Base-by-base conservation (phyloP, 2,888 invertebrate genomes). In the Lasioglossum morio region DNA sequence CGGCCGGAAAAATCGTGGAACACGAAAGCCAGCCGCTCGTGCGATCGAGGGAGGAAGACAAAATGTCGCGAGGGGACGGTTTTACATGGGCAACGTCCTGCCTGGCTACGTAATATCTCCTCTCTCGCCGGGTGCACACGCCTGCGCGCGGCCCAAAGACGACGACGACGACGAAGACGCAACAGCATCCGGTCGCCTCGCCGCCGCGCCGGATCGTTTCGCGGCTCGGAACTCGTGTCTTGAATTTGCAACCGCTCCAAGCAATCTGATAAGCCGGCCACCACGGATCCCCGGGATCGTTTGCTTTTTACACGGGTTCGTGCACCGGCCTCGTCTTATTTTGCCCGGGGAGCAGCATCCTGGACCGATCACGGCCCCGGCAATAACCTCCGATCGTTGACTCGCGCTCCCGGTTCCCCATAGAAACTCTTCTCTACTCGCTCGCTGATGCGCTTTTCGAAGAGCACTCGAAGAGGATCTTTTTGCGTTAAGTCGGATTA, bases 11-110 rank as follows among this genome's bases (percentile, higher is more conserved):
- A 91, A 91, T 91, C 63, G 72, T 75, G 82, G 23, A 82, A 91
- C 89, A 90, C 91, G 89, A 82, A 86, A 87, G 89, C 88, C 8
- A 75, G 72, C 88, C 88, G 88, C 86, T 88, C 88, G 88, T 86
- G 81, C 83, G 66, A 73, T 79, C 75, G 79, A 43, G 74, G 77
- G 70, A 78, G 80, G 81, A 82, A 75, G 84, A 84, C 84, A 87
- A 84, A 89, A 89, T 90, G 90, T 90, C 87, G 69, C 78, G 78
- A 30, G 85, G 69, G 77, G 88, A 78, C 53, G 83, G 82, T 80
- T 87, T 85, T 89, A 88, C 88, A 88, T 60, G 84, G 81, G 37
- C 88, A 84, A 53, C 82, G 81, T 40, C 79, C 46, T 72, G 57
- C 57, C 19, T 84, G 83, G 53, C 74, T 82, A 78, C 81, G 78